A percentile compares a stretch with the other conserved stretches of the same genome.
Evolutionary conservation across 2,797 vertebrate genomes (phyloP).

Genomic region (Pipistrellus nathusii): DNA sequence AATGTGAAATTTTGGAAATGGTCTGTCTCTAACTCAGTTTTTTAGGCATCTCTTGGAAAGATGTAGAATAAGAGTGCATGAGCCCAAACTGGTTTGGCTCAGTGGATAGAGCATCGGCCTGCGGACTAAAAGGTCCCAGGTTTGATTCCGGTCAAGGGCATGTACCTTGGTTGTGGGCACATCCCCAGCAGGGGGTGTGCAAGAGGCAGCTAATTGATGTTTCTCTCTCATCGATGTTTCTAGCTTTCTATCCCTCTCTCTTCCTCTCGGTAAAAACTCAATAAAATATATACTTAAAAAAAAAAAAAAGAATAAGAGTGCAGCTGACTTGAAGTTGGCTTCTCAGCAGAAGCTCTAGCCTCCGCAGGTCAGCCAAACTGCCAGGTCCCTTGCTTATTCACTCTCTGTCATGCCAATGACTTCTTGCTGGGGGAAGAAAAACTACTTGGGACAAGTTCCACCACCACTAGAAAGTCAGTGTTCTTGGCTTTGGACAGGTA

Average conservation of each 20-base stretch:
- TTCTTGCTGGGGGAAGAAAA: neutral
- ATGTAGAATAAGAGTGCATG: neutral
- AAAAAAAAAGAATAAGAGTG: no score
- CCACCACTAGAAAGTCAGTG: neutral
- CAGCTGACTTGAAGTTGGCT: neutral
- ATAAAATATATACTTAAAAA: no score
- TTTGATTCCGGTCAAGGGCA: no score
- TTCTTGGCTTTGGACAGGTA: neutral
- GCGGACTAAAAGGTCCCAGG: no score
- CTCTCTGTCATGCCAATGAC: neutral
- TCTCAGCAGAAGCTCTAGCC: neutral
- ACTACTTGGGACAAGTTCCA: neutral
- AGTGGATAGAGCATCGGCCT: no score
- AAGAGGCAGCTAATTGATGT: no score
- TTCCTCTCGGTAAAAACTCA: no score
- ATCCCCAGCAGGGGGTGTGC: no score
- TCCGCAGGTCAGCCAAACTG: neutral
- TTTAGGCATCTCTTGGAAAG: conserved; percentile 9
- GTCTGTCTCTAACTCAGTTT: neutral
- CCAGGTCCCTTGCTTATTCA: neutral
- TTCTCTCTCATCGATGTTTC: no score
- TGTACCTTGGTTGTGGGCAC: no score
- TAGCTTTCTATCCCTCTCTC: no score
- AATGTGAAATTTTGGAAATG: neutral
- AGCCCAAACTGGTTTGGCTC: no score